These are phyloP conservation scores for Tragelaphus buxtoni DNA, from an alignment of 2,113 vertebrate genomes.

Conservation along the genomic window DNA sequence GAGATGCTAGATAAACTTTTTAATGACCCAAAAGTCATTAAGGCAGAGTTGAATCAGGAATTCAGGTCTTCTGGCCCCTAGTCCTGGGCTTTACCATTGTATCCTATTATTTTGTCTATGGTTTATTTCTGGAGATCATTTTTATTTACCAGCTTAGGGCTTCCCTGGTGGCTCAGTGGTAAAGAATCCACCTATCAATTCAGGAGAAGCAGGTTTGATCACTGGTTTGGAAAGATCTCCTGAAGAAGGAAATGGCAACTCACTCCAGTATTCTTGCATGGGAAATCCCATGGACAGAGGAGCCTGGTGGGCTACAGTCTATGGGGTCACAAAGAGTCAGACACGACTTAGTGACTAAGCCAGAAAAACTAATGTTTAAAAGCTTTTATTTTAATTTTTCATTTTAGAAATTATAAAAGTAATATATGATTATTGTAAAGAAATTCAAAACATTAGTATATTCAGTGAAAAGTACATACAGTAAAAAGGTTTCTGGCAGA, in stretches of 20 bases:
- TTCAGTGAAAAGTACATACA: neutral
- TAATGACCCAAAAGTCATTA: neutral
- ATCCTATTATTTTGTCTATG: neutral
- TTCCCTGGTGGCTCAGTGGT: neutral
- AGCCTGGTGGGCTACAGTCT: neutral
- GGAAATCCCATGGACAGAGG: neutral
- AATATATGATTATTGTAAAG: neutral
- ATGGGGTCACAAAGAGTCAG: neutral
- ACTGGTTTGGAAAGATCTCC: neutral
- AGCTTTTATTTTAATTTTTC: neutral
- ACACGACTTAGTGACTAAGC: neutral
- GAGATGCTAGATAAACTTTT: neutral
- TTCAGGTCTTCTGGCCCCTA: neutral
- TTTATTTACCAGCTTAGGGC: neutral
- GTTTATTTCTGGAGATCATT: slow-evolving; percentile 22
- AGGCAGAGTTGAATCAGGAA: neutral
- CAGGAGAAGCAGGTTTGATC: neutral
- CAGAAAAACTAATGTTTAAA: neutral
- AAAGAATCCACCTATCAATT: neutral
- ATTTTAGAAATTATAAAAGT: slow-evolving; percentile 13
- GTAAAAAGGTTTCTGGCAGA: neutral
- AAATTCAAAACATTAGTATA: neutral
- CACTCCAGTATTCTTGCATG: neutral
- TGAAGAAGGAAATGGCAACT: neutral
- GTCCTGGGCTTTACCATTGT: neutral